Evolutionary conservation across 2,888 invertebrate species (phyloP), one percentile per base, ranked within the genome.

Genomic region (Caenorhabditis afra): DNA sequence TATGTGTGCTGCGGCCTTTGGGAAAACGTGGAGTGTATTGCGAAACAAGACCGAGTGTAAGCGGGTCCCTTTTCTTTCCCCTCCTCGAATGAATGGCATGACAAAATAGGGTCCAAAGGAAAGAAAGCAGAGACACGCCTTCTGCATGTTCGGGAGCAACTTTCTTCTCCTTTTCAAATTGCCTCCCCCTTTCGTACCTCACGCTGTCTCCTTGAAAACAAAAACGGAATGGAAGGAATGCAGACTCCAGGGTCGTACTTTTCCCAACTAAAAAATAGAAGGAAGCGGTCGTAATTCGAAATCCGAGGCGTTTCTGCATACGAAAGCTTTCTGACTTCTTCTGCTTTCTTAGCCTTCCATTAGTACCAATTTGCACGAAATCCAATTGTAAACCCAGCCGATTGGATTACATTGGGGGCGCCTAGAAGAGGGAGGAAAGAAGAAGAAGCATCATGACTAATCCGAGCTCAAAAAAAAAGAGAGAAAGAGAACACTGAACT

Each of bases 351-450:
- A 29, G 29, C 29, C 55, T 73, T 73, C 64, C 73, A 73, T 64
- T 73, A 73, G 73, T 64, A 73, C 73, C 73, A 73, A 64, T 73
- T 73, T 39, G 57, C 22, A 23, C 50, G 37, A 73, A 73, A 73
- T 73, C 55, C 57, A 58, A 73, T 73, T 73, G 73, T 52, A 65
- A 68, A 68, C 22, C 52, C 61, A 53, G 70, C 50, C 61, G 44
- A 61, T 70, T 55, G 37, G 62, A 62, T 61, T 58, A 64, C 64
- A 73, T 47, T 29, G 22, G 23, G n/a, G 16, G 35, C 20, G 23
- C 29, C 16, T 44, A 47, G 57, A 35, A 55, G 41, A 37, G 50
- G 41, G 20, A 10, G 49, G 12, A 52, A 35, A 58, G 37, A 55
- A 35, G 37, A 41, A 49, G 50, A 20, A 73, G 73, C 73, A 73